These are phyloP conservation scores for Camelus bactrianus DNA, from an alignment of 2,113 vertebrate genomes.

Conservation along the genomic window DNA sequence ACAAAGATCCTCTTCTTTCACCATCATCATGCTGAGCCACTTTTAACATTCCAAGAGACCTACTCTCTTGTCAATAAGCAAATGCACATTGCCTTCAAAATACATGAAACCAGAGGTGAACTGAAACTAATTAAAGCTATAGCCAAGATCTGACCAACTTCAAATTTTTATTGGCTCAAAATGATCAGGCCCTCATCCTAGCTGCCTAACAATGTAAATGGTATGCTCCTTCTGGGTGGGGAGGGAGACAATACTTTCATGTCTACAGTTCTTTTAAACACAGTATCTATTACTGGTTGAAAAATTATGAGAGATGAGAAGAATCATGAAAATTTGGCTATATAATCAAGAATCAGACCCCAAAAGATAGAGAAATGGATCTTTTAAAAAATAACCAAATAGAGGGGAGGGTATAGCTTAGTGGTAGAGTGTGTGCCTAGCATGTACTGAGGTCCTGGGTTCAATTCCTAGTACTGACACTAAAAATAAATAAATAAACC, in stretches of 20 bases:
- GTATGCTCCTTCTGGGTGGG: neutral
- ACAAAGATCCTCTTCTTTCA: neutral
- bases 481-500: too few species aligned
- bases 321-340: neutral
- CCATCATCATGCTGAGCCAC: neutral
- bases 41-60: neutral
- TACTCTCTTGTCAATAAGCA: conserved; percentile 10
- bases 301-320: neutral
- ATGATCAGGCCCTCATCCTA: neutral
- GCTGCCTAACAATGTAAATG: neutral
- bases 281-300: neutral
- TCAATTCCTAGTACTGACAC: too few species aligned
- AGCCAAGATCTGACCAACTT: conserved; percentile 12
- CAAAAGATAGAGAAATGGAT: neutral
- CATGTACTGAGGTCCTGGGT: too few species aligned
- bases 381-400: conserved; percentile 27
- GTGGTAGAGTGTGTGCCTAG: too few species aligned
- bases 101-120: neutral
- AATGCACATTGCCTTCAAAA: neutral
- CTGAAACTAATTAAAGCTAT: neutral
- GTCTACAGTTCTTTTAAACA: conserved; percentile 21
- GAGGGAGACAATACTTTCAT: neutral
- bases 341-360: neutral
- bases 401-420: too few species aligned
- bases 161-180: neutral